Conservation (phyloP, 1,140 invertebrate genomes). For the Tribolium castaneum region DNA sequence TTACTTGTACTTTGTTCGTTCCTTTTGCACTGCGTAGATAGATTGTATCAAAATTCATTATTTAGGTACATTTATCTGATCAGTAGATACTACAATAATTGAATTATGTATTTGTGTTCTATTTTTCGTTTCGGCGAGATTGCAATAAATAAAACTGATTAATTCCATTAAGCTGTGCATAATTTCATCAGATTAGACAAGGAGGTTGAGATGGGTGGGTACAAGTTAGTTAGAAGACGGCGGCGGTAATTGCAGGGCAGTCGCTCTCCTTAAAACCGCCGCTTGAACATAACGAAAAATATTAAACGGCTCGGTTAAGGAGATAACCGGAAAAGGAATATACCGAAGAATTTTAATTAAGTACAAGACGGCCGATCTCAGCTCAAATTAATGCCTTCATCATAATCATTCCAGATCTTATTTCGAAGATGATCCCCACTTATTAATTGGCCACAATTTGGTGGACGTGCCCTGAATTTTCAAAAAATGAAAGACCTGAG, state of each 20-base stretch:
- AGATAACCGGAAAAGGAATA: conserved; percentile 49
- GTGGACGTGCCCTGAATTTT: neutral
- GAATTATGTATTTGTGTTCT: too few species aligned
- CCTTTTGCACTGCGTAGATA: too few species aligned
- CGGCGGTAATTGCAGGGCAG: conserved; percentile 37
- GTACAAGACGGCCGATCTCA: conserved; percentile 37
- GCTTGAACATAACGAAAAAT: conserved; percentile 26
- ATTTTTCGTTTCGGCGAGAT: neutral
- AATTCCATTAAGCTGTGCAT: conserved; percentile 40
- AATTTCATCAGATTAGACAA: conserved; percentile 43
- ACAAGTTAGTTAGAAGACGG: conserved; percentile 32
- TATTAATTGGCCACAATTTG: conserved; percentile 17
- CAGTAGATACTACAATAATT: too few species aligned
- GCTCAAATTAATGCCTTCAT: conserved; percentile 47
- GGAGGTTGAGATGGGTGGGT: conserved; percentile 33
- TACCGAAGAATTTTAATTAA: conserved; percentile 49
- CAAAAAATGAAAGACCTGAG: too few species aligned
- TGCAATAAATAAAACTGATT: conserved; percentile 6
- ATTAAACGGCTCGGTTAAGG: conserved; percentile 34
- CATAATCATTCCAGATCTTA: conserved; percentile 44
- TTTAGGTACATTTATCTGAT: too few species aligned
- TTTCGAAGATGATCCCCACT: conserved; percentile 37
- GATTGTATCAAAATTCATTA: too few species aligned
- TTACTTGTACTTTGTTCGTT: too few species aligned
- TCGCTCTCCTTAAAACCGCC: conserved; percentile 37